Evolutionary conservation across 1,140 invertebrate species (phyloP).

Genomic region (Atta colombica): DNA sequence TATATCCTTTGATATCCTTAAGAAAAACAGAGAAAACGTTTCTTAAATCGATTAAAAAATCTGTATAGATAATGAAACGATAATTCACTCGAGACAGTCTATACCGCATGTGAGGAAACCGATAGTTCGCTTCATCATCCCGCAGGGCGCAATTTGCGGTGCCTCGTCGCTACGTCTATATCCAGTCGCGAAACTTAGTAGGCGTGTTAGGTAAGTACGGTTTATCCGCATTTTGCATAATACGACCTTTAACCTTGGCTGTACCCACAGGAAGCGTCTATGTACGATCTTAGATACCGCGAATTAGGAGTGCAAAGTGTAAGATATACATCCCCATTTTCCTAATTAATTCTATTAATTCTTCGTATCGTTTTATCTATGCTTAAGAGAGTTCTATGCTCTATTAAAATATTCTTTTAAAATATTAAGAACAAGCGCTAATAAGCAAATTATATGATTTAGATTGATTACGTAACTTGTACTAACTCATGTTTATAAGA

Average conservation of each 20-base stretch:
- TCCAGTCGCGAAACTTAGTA: constrained; percentile 53
- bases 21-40: not conserved
- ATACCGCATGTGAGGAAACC: constrained; percentile 7
- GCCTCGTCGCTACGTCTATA: constrained; percentile 15
- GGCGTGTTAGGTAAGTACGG: constrained; percentile 39
- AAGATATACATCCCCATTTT: not conserved
- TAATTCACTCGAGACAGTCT: not conserved
- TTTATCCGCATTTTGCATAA: constrained; percentile 63
- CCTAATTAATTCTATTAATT: constrained; percentile 9
- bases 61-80: not conserved
- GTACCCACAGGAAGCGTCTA: not conserved
- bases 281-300: not conserved
- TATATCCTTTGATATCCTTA: not conserved
- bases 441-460: constrained; percentile 50
- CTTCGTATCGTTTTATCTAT: not conserved
- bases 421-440: constrained; percentile 33
- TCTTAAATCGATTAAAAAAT: constrained; percentile 17
- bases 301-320: constrained; percentile 30
- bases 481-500: constrained; percentile 54
- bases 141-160: constrained; percentile 38
- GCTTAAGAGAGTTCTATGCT: not conserved
- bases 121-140: constrained; percentile 32
- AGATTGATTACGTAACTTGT: constrained; percentile 53
- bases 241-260: constrained; percentile 55
- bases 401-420: constrained; percentile 31